Conservation (phyloP, 2,797 vertebrate species). For the Sparus aurata region DNA sequence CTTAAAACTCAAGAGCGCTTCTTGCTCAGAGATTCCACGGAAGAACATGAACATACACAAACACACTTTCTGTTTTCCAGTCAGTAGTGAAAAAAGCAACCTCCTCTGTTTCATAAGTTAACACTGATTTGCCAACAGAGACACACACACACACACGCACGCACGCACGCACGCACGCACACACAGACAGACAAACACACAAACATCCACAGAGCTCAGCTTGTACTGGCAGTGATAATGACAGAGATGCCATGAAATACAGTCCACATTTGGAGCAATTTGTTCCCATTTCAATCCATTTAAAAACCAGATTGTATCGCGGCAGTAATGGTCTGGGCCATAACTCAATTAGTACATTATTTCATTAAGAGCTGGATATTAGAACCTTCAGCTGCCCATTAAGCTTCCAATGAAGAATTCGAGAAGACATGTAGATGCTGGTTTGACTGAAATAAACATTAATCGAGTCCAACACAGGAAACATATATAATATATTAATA, state of each 20-base stretch:
- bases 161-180: background rate
- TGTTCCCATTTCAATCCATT: conserved; percentile 17
- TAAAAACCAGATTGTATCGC: conserved; percentile 32
- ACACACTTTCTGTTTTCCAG: conserved; percentile 13
- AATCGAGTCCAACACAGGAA: background rate
- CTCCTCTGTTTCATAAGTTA: conserved; percentile 17
- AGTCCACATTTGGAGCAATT: background rate
- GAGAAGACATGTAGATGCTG: background rate
- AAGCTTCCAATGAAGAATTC: background rate
- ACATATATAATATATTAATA: no score
- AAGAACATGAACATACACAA: conserved; percentile 5
- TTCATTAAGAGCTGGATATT: background rate
- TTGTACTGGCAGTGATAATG: conserved; percentile 1
- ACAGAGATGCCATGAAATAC: background rate
- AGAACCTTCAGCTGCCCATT: background rate
- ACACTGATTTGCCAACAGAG: conserved; percentile 1
- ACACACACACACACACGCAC: background rate
- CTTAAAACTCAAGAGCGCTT: background rate
- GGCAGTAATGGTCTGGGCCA: background rate
- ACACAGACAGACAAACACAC: conserved; percentile 21
- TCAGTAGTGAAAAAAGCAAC: background rate
- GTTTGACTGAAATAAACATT: background rate
- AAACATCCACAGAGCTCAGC: conserved; percentile 22
- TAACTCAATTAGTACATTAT: conserved; percentile 27
- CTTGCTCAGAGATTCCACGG: background rate